A percentile compares a stretch with the other conserved stretches of the same genome.
These are phyloP conservation scores for Muricea muricata DNA, from an alignment of 92 coral and sea anemone genomes.

Conservation along the genomic window DNA sequence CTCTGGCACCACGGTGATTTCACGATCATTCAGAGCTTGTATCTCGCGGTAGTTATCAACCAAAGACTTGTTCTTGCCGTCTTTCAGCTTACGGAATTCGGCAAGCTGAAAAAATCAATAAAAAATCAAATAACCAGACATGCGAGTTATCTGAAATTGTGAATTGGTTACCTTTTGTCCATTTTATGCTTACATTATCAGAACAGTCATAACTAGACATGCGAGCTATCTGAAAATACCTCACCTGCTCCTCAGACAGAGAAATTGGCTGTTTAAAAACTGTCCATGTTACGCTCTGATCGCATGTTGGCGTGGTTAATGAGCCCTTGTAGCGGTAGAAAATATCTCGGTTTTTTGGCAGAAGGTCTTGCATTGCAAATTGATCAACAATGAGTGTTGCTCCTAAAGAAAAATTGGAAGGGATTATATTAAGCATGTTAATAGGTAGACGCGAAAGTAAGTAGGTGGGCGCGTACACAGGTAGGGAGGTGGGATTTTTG, in stretches of 20 bases:
- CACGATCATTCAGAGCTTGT: constrained; percentile 21
- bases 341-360: background rate
- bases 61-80: background rate
- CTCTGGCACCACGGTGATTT: too few relatives aligned
- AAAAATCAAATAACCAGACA: too few relatives aligned
- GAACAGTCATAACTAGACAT: too few relatives aligned
- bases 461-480: too few relatives aligned
- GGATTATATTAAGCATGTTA: background rate
- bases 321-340: constrained; percentile 35
- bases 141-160: too few relatives aligned
- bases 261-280: background rate
- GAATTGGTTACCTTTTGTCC: background rate
- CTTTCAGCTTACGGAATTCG: background rate
- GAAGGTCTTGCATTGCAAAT: background rate
- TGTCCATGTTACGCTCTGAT: constrained; percentile 23
- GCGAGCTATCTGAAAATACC: too few relatives aligned
- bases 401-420: too few relatives aligned
- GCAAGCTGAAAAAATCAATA: background rate
- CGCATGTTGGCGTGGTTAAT: constrained; percentile 25
- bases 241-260: constrained; percentile 7
- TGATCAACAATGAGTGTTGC: background rate
- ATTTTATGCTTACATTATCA: background rate
- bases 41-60: background rate
- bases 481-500: too few relatives aligned
- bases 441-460: too few relatives aligned